phyloP scores from a whole-genome alignment of 2,113 vertebrate species.

The Cinclus cinclus region DNA sequence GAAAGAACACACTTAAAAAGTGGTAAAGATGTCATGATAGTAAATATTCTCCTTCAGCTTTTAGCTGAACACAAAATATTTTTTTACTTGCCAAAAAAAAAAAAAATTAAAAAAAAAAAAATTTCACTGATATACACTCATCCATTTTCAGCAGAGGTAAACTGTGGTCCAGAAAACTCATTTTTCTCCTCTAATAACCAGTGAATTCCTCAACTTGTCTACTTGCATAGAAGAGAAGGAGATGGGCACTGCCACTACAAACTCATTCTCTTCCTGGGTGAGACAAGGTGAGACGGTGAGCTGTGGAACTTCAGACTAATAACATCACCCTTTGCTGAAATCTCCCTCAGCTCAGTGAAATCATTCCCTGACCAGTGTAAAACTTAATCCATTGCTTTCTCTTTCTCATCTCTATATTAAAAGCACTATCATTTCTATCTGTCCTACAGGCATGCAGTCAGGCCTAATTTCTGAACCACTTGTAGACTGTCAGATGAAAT shows the following conservation, averaged over 20 bases:
- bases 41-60: not conserved
- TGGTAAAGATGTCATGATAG: not conserved
- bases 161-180: not conserved
- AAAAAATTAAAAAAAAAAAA: not conserved
- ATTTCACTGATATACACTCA: not conserved
- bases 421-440: not conserved
- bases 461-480: not conserved
- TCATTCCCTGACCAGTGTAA: not conserved
- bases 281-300: not conserved
- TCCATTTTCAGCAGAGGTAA: not conserved
- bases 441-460: not conserved
- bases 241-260: not conserved
- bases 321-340: not conserved
- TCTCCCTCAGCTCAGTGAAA: not conserved
- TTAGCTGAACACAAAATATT: not conserved
- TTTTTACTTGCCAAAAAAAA: not conserved
- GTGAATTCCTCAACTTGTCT: not conserved
- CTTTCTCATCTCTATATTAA: not conserved
- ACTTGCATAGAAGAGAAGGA: not conserved
- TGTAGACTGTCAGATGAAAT: not conserved
- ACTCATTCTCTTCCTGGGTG: not conserved
- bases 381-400: not conserved
- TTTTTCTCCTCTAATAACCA: not conserved
- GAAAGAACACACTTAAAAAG: not conserved
- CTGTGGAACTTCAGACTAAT: not conserved